Conservation (phyloP, 2,113 vertebrate species). For the Pao palembangensis region DNA sequence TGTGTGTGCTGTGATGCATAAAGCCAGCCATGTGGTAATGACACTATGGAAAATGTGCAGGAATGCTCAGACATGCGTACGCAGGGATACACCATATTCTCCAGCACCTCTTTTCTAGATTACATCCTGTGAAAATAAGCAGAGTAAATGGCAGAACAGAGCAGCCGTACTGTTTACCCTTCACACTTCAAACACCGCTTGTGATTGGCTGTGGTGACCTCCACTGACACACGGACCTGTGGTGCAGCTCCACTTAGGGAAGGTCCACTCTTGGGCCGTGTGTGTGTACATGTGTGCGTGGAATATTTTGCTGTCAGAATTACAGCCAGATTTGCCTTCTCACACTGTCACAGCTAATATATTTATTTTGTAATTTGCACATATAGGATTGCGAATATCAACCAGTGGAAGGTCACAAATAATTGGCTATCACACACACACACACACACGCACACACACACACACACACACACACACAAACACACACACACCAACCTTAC, state of each 20-base stretch:
- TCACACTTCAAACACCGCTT: conserved; percentile 71
- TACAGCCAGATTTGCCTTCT: conserved; percentile 19
- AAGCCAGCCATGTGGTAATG: conserved; percentile 70
- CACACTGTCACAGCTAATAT: conserved; percentile 17
- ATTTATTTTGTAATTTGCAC: conserved; percentile 33
- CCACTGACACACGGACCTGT: conserved; percentile 58
- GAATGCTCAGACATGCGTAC: conserved; percentile 21
- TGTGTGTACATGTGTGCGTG: conserved; percentile 10
- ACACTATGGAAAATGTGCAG: conserved; percentile 67
- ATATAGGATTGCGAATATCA: conserved; percentile 21
- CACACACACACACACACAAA: conserved; percentile 25
- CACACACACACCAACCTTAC: conserved; percentile 19
- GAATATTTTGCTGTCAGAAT: conserved; percentile 25
- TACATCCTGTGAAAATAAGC: conserved; percentile 71
- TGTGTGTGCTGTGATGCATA: conserved; percentile 68
- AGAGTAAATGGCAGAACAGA: conserved; percentile 67
- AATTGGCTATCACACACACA: conserved; percentile 36
- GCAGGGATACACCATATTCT: conserved; percentile 46
- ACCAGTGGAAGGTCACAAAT: conserved; percentile 40
- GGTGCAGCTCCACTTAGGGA: conserved; percentile 64
- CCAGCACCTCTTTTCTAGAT: conserved; percentile 47
- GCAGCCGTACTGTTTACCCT: conserved; percentile 66
- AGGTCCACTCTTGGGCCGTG: conserved; percentile 49
- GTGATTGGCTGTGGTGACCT: conserved; percentile 71
- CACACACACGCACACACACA: conserved; percentile 28